Percentiles rank a stretch among this genome's conserved stretches.
Evolutionary conservation across 2,113 vertebrate species (phyloP).

Genomic region (Lynx canadensis): DNA sequence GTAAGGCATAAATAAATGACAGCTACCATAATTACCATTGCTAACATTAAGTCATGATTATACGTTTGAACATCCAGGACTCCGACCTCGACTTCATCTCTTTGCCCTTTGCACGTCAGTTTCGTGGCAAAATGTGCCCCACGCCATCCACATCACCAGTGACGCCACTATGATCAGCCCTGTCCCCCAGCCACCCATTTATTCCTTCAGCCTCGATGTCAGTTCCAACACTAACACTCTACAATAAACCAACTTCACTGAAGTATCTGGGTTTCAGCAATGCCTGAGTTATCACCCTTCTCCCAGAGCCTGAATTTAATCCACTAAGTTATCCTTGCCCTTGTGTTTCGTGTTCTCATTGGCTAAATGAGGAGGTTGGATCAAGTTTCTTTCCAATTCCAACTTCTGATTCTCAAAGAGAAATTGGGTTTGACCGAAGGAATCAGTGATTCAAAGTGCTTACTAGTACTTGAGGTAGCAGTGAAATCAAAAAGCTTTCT

Average conservation of each 20-base stretch:
- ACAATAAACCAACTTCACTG: rapidly evolving
- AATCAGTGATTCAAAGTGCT: neutral
- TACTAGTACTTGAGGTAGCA: neutral
- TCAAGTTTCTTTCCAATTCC: neutral
- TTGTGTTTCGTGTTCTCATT: neutral
- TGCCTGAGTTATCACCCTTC: rapidly evolving
- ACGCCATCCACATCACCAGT: neutral
- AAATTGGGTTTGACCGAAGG: neutral
- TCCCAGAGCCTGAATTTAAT: neutral
- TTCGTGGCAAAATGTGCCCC: neutral
- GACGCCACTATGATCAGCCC: rapidly evolving
- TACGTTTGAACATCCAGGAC: too few relatives aligned
- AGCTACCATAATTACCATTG: neutral
- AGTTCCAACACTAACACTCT: neutral
- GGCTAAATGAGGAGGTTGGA: neutral
- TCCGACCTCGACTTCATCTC: neutral
- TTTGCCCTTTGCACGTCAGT: neutral
- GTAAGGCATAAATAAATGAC: neutral
- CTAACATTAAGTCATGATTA: neutral
- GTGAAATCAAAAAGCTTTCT: neutral
- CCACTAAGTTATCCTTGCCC: neutral
- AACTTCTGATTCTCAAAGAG: neutral
- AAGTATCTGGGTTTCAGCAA: neutral
- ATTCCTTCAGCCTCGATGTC: neutral
- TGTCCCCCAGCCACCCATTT: neutral